These are phyloP conservation scores for Odobenus rosmarus DNA, from an alignment of 2,113 vertebrate species.

Conservation along the genomic window DNA sequence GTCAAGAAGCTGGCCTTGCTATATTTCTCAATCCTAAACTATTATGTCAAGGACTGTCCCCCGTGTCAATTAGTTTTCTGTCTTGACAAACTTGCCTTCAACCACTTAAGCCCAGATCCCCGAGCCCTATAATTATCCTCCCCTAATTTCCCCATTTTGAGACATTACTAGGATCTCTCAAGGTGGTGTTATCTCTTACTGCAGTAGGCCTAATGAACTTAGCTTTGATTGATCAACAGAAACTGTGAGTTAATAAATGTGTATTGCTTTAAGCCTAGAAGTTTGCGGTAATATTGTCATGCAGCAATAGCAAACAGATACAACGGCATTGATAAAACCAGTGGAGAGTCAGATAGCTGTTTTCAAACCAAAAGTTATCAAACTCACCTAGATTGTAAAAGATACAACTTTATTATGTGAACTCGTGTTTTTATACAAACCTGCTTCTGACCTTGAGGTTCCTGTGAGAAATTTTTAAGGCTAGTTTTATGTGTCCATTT, in stretches of 20 bases:
- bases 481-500: neutral
- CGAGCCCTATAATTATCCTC: neutral
- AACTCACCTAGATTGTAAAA: neutral
- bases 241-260: neutral
- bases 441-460: neutral
- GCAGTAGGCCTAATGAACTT: neutral
- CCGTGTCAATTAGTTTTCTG: neutral
- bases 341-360: neutral
- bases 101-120: neutral
- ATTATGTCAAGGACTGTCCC: neutral
- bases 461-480: slow-evolving; percentile 34
- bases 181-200: neutral
- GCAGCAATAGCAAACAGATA: neutral
- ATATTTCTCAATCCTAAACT: neutral
- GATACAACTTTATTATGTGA: neutral
- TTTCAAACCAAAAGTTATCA: slow-evolving; percentile 27
- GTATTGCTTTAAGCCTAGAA: neutral
- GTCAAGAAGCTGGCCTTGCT: neutral
- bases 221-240: slow-evolving; percentile 19
- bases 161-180: neutral
- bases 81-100: neutral
- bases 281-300: neutral
- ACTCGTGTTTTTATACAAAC: neutral
- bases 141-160: neutral
- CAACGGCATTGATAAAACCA: neutral